phyloP scores from a whole-genome alignment of 2,797 vertebrate species.

The Darevskia nairensis region DNA sequence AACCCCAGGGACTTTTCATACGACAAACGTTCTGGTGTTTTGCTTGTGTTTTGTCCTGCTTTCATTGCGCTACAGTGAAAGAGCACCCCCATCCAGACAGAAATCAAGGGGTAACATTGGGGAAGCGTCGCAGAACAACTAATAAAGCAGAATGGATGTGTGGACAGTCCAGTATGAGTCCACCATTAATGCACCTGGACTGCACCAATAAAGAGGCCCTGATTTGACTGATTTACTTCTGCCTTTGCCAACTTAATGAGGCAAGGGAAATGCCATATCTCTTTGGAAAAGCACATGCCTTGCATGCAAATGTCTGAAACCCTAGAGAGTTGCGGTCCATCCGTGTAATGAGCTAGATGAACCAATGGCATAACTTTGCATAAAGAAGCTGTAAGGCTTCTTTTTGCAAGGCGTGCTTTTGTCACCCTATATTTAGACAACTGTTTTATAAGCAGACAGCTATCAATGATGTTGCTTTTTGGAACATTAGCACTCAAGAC shows the following conservation, averaged over 20 bases:
- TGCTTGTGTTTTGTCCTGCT: too few relatives aligned
- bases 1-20: too few relatives aligned
- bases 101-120: too few relatives aligned
- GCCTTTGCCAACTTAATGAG: not conserved
- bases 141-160: too few relatives aligned
- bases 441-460: not conserved
- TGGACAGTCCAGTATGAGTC: too few relatives aligned
- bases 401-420: not conserved
- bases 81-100: too few relatives aligned
- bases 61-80: too few relatives aligned
- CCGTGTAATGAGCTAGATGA: not conserved
- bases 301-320: not conserved
- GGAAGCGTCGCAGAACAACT: too few relatives aligned
- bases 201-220: too few relatives aligned
- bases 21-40: too few relatives aligned
- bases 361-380: not conserved
- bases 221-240: not conserved
- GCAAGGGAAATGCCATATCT: not conserved
- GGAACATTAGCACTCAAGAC: not conserved
- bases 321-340: not conserved
- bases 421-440: not conserved
- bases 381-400: too few relatives aligned
- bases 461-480: not conserved
- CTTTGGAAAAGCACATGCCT: not conserved
- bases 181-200: too few relatives aligned